phyloP scores from a whole-genome alignment of 1,140 invertebrate genomes.

The Temnothorax longispinosus region DNA sequence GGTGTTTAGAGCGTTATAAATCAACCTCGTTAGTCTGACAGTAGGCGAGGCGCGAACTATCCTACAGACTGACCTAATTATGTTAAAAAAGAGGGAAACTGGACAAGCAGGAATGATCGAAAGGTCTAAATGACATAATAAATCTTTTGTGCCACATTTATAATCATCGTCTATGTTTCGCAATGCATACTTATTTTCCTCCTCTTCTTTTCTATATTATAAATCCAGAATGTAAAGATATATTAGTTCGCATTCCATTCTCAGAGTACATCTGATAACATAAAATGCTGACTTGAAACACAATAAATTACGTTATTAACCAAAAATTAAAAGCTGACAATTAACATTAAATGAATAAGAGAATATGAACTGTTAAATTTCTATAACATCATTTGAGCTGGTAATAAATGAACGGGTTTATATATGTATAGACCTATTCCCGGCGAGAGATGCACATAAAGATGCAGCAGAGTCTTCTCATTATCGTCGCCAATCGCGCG shows the following conservation, averaged over 20 bases:
- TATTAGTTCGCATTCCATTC: not conserved
- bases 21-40: slow-evolving; percentile 66
- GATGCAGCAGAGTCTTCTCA: slow-evolving; percentile 17
- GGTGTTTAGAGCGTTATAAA: slow-evolving; percentile 65
- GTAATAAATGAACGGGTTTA: not conserved
- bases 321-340: not conserved
- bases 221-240: not conserved
- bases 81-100: slow-evolving; percentile 34
- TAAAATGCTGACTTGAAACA: not conserved
- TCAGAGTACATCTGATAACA: not conserved
- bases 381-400: not conserved
- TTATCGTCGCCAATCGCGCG: not conserved
- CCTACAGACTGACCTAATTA: slow-evolving; percentile 63
- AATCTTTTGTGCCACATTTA: not conserved
- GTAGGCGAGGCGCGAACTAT: not conserved
- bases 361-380: not conserved
- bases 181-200: not conserved
- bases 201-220: not conserved
- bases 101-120: slow-evolving; percentile 4
- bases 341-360: not conserved
- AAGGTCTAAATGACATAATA: slow-evolving; percentile 8
- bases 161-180: not conserved
- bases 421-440: not conserved
- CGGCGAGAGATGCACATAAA: not conserved
- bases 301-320: not conserved